Percentiles rank a stretch among this genome's conserved stretches.
These are phyloP conservation scores for Crocidura indochinensis DNA, from an alignment of 2,797 vertebrate genomes.

Conservation along the genomic window DNA sequence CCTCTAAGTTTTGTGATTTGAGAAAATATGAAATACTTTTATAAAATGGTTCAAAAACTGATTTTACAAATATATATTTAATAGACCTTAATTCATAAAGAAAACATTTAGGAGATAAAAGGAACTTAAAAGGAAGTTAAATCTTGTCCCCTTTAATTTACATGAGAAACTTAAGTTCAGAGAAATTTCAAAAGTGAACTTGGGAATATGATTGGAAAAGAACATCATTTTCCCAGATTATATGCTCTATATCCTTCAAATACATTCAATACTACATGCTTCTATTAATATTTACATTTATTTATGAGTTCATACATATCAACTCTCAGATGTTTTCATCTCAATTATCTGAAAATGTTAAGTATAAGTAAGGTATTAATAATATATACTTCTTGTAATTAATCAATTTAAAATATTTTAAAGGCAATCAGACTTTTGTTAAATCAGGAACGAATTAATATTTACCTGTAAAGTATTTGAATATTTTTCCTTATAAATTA, in stretches of 20 bases:
- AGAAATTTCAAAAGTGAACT: neutral
- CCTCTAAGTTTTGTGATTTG: constrained; percentile 20
- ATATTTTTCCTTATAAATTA: neutral
- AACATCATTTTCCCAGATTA: neutral
- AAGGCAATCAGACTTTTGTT: constrained; percentile 32
- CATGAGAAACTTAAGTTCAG: constrained; percentile 23
- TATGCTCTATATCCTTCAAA: neutral
- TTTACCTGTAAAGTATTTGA: constrained; percentile 2
- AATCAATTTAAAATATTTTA: constrained; percentile 43
- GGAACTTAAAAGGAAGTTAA: constrained; percentile 12
- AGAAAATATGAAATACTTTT: neutral
- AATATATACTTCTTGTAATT: constrained; percentile 25
- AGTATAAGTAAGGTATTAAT: constrained; percentile 17
- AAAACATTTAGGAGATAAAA: constrained; percentile 12
- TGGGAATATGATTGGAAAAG: neutral
- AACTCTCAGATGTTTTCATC: neutral
- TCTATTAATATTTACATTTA: neutral
- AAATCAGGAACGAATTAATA: constrained; percentile 15
- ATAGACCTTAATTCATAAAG: constrained; percentile 36
- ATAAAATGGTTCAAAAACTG: neutral
- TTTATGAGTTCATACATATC: neutral
- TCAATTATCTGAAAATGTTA: neutral
- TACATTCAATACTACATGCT: neutral
- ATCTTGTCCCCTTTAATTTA: constrained; percentile 17
- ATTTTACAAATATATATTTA: constrained; percentile 17